Evolutionary conservation across 2,888 invertebrate species (phyloP).

Genomic region (Cremastinae sp.): DNA sequence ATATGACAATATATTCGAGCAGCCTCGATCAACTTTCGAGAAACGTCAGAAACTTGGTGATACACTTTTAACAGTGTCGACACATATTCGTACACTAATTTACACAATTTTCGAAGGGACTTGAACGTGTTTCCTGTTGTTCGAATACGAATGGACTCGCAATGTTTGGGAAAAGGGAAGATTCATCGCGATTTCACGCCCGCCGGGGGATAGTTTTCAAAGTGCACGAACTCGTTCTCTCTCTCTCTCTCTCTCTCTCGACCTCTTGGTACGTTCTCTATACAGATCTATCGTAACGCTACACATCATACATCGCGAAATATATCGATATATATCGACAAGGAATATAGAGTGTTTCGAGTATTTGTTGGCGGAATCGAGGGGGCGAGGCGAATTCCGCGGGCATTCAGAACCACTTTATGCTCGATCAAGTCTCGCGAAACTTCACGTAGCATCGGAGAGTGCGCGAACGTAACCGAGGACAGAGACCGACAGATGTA

Average conservation of each 20-base stretch:
- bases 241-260: constrained; percentile 37
- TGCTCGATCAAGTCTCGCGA: constrained; percentile 53
- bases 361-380: constrained; percentile 44
- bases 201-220: constrained; percentile 47
- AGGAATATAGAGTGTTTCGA: constrained; percentile 25
- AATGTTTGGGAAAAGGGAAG: constrained; percentile 3
- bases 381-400: constrained; percentile 55
- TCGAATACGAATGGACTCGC: constrained; percentile 37
- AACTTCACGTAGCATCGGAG: constrained; percentile 51
- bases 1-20: constrained; percentile 40
- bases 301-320: no score
- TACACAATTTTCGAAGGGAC: constrained; percentile 3
- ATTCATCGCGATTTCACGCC: neutral
- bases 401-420: constrained; percentile 56
- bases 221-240: constrained; percentile 47
- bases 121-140: constrained; percentile 51
- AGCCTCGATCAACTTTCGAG: constrained; percentile 37
- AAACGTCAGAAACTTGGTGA: constrained; percentile 44
- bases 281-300: constrained; percentile 31
- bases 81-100: neutral
- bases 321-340: constrained; percentile 60
- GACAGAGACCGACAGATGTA: constrained; percentile 39
- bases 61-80: constrained; percentile 13
- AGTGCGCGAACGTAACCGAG: constrained; percentile 39
- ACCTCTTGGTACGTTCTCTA: constrained; percentile 41